A percentile compares a stretch with the other conserved stretches of the same genome.
phyloP scores from a whole-genome alignment of 2,888 invertebrate genomes.

The Archips crataeganus region DNA sequence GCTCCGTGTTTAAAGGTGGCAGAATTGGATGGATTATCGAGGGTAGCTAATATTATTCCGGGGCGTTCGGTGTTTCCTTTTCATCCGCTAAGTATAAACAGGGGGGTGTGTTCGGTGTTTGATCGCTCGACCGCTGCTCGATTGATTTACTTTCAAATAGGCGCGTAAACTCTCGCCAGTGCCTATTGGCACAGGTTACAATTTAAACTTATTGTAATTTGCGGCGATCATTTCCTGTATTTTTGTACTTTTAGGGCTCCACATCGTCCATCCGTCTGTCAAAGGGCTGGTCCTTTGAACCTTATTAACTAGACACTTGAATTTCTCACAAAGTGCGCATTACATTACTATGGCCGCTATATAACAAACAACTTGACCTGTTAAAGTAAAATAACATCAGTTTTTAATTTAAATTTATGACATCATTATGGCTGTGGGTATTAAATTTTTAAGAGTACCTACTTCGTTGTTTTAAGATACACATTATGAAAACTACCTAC shows the following conservation, averaged over 20 bases:
- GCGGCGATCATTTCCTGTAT: background rate
- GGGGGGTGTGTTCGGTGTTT: constrained; percentile 82
- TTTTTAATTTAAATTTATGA: too few species aligned
- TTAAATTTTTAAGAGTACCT: too few species aligned
- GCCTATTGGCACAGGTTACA: background rate
- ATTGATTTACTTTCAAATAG: constrained; percentile 80
- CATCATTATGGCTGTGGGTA: too few species aligned
- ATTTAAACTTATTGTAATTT: background rate
- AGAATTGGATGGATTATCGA: constrained; percentile 79
- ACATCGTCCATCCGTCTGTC: too few species aligned
- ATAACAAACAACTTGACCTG: too few species aligned
- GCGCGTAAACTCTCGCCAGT: constrained; percentile 52
- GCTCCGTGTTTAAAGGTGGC: constrained; percentile 53
- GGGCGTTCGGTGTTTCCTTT: constrained; percentile 85
- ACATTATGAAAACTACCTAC: too few species aligned
- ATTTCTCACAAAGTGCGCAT: too few species aligned
- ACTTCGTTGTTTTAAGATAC: too few species aligned
- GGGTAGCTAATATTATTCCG: constrained; percentile 86
- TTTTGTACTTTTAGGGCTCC: background rate
- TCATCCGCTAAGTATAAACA: constrained; percentile 85
- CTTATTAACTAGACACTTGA: too few species aligned
- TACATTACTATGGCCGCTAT: too few species aligned
- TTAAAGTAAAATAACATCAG: too few species aligned
- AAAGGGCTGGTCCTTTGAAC: too few species aligned
- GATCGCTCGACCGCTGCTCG: constrained; percentile 75